Evolutionary conservation across 2,113 vertebrate species (phyloP), one percentile per base, ranked within the genome.

Genomic region (Poeciliopsis retropinna): DNA sequence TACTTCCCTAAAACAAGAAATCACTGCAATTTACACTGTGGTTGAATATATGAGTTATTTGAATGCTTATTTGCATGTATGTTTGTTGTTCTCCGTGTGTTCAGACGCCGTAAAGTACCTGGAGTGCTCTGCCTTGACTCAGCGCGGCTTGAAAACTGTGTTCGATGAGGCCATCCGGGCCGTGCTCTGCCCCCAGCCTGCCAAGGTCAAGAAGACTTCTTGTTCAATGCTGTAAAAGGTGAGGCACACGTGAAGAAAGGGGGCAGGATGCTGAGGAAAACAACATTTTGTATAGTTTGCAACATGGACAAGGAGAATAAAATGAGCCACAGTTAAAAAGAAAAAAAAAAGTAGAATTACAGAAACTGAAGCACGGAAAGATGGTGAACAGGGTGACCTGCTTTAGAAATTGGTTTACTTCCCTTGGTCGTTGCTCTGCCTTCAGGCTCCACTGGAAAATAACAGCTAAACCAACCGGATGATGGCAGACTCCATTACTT

Each of bases 111-210:
- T 97, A 75, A 97, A 97, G 57, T 98, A 98, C 82, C 92, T 98
- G 15, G 97, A 98, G 88, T 98, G 97, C 73, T 98, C 97, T 0
- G 97, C 97, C 4, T 85, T 98, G 89, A 98, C 96, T 0, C 97
- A 97, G 89, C 91, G 96, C 0, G 96, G 97, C 37, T 93, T 98
- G 83, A 98, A 98, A 89, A 97, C 96, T 0, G 97, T 98, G 85
- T 98, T 98, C 4, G 97, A 98, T 0, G 97, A 98, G 83, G 97
- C 97, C 54, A 97, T 98, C 81, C 93, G 97, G 2, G 97, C 97
- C 0, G 97, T 98, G 17, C 94, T 98, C 64, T 97, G 96, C 64
- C 97, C 96, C 0, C 95, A 96, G 79, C 96, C 96, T 30, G 90
- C 94, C 0, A 93, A 95, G 68, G 91, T 90, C 8, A 96, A 96